Conservation (phyloP, 2,888 invertebrate genomes). For the Temnothorax ravouxi region DNA sequence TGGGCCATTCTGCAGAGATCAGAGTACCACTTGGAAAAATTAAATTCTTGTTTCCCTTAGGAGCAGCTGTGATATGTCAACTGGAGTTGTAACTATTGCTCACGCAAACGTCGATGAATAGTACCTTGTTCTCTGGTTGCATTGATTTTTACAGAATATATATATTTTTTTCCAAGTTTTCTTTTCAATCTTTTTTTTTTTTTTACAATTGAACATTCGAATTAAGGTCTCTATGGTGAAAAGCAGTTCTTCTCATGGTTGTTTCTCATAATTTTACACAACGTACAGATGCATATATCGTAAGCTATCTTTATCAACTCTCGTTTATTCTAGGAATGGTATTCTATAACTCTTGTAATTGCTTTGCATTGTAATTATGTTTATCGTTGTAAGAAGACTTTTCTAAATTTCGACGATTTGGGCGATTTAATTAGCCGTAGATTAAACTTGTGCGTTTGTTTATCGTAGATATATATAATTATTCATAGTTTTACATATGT, state of each 20-base stretch:
- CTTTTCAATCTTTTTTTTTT: conserved; percentile 59
- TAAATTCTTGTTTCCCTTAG: conserved; percentile 84
- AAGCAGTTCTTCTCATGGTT: conserved; percentile 76
- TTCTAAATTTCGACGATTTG: conserved; percentile 71
- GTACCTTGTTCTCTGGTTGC: conserved; percentile 75
- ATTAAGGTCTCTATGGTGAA: conserved; percentile 76
- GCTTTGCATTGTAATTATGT: conserved; percentile 63
- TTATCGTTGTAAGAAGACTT: conserved; percentile 63
- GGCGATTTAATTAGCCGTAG: conserved; percentile 69
- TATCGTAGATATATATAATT: conserved; percentile 61
- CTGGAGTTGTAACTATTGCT: conserved; percentile 84
- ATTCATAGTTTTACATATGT: conserved; percentile 67
- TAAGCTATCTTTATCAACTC: conserved; percentile 66
- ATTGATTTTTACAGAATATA: conserved; percentile 66
- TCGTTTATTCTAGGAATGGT: conserved; percentile 76
- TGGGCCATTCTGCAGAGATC: conserved; percentile 83
- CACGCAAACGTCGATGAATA: conserved; percentile 76
- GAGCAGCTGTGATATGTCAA: conserved; percentile 84
- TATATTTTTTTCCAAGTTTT: conserved; percentile 73
- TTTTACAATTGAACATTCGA: conserved; percentile 69
- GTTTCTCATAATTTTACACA: conserved; percentile 62
- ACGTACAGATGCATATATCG: conserved; percentile 64
- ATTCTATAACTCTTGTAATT: conserved; percentile 60
- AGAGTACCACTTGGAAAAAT: conserved; percentile 82
- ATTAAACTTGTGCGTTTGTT: conserved; percentile 66